phyloP scores from a whole-genome alignment of 2,888 invertebrate species.

The Synergus japonicus region DNA sequence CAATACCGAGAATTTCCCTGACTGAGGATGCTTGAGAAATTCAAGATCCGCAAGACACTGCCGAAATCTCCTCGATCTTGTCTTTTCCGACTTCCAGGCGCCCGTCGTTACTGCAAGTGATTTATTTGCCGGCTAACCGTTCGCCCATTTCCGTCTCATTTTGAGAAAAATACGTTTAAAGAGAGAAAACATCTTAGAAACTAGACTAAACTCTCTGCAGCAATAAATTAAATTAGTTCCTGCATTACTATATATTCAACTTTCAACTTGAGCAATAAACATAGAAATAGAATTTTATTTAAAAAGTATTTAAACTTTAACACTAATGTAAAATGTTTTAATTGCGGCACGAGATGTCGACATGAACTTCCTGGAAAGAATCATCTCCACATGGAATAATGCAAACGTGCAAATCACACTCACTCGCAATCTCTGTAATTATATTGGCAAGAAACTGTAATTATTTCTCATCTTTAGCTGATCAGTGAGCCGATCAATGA shows the following conservation, averaged over 20 bases:
- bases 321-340: not conserved
- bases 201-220: not conserved
- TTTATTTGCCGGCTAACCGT: conserved; percentile 55
- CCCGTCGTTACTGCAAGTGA: conserved; percentile 48
- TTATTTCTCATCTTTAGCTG: conserved; percentile 28
- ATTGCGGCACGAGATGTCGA: not conserved
- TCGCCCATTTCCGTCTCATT: conserved; percentile 51
- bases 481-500: conserved; percentile 29
- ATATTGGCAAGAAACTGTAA: conserved; percentile 30
- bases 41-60: conserved; percentile 29
- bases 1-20: conserved; percentile 35
- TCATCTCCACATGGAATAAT: not conserved
- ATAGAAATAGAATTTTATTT: no score
- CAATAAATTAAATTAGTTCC: not conserved
- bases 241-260: not conserved
- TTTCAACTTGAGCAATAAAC: not conserved
- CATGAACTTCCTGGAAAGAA: not conserved
- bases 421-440: conserved; percentile 25
- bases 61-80: conserved; percentile 41
- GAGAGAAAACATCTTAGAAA: conserved; percentile 11
- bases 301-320: no score
- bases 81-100: conserved; percentile 30
- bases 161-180: not conserved
- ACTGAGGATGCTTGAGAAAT: conserved; percentile 26
- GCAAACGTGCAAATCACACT: conserved; percentile 14